Conservation (phyloP, 2,888 invertebrate species). For the Thera britannica region DNA sequence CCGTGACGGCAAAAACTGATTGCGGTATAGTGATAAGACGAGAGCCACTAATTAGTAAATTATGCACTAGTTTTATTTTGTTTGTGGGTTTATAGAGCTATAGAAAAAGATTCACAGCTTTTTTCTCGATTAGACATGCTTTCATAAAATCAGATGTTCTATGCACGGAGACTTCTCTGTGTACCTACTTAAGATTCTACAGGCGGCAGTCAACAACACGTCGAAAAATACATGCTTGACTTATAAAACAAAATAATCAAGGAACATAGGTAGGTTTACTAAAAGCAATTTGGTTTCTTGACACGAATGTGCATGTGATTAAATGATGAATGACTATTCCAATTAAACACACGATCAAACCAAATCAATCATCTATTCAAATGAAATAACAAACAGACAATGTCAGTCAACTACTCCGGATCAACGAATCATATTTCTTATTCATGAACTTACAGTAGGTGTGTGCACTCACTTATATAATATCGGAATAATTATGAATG, state of each 20-base stretch:
- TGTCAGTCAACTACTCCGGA: constrained; percentile 9
- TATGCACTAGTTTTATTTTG: constrained; percentile 24
- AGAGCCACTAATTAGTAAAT: constrained; percentile 30
- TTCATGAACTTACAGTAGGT: not conserved
- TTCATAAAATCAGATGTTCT: too few species aligned
- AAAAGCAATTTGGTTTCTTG: constrained; percentile 6
- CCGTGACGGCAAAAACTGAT: constrained; percentile 36
- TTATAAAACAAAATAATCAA: not conserved
- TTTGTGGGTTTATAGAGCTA: constrained; percentile 15
- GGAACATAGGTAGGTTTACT: not conserved
- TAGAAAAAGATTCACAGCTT: not conserved
- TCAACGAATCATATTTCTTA: not conserved
- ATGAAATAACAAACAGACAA: constrained; percentile 10
- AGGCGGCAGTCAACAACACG: not conserved
- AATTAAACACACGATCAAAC: constrained; percentile 27
- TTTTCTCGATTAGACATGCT: too few species aligned
- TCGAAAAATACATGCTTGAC: not conserved
- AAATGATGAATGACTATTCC: constrained; percentile 21
- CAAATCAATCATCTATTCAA: constrained; percentile 27
- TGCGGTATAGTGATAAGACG: constrained; percentile 9
- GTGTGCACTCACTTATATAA: constrained; percentile 3
- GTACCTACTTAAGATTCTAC: not conserved
- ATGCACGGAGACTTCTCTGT: too few species aligned
- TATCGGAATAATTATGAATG: constrained; percentile 9
- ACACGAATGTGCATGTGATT: not conserved